Percentiles rank a stretch among this genome's conserved stretches.
These are phyloP conservation scores for Cydia pomonella DNA, from an alignment of 1,140 invertebrate species.

Conservation along the genomic window DNA sequence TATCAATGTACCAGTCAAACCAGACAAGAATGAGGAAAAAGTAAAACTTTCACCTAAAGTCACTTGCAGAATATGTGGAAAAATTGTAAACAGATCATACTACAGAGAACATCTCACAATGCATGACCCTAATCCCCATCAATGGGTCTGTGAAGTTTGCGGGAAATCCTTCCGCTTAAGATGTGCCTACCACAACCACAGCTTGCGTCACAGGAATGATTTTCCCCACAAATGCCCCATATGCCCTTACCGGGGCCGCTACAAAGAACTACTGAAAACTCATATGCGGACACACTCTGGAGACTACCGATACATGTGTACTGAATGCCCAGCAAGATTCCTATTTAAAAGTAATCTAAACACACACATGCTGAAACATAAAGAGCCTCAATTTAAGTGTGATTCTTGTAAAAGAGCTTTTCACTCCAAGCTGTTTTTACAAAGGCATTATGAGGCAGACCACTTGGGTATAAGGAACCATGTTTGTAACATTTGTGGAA, in stretches of 20 bases:
- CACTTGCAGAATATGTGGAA: constrained; percentile 65
- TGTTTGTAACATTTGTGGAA: constrained; percentile 78
- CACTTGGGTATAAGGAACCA: constrained; percentile 79
- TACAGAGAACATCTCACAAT: constrained; percentile 68
- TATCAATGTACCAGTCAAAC: constrained; percentile 36
- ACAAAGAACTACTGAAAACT: constrained; percentile 67
- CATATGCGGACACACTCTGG: constrained; percentile 79
- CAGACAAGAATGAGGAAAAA: constrained; percentile 41
- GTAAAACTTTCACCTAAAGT: constrained; percentile 50
- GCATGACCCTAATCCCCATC: constrained; percentile 66
- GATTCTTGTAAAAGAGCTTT: constrained; percentile 66
- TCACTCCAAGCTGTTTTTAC: constrained; percentile 61
- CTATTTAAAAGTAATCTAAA: constrained; percentile 80
- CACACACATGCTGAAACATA: constrained; percentile 72
- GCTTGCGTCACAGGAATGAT: constrained; percentile 63
- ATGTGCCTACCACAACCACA: constrained; percentile 69
- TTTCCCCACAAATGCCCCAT: constrained; percentile 68
- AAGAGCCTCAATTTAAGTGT: constrained; percentile 67
- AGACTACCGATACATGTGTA: constrained; percentile 79
- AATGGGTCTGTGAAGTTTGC: constrained; percentile 72
- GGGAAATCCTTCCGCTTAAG: constrained; percentile 70
- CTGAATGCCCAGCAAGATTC: constrained; percentile 78
- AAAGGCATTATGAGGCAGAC: constrained; percentile 71
- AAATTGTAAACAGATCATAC: constrained; percentile 63
- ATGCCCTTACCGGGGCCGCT: constrained; percentile 69